Base-by-base conservation (phyloP, 1,140 invertebrate species). In the Mya arenaria region DNA sequence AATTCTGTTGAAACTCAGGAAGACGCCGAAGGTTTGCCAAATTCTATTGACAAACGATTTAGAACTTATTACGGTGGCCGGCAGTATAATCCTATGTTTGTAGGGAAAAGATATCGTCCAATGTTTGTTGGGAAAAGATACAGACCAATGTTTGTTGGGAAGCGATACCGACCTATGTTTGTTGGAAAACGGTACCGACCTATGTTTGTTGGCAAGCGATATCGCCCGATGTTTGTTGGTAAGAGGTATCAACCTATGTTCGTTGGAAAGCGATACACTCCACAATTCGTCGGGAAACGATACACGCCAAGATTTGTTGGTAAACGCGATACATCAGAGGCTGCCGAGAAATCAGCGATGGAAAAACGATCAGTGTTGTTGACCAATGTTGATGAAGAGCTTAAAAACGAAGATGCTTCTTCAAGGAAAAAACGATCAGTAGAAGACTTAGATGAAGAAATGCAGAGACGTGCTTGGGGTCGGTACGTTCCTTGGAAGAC, bases 181-280 rank as follows among this genome's bases (percentile, higher is more conserved):
- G 60, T 65, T 25, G 82, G 82, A 15, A 79, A 84, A 56, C 34
- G 82, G 37, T 72, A 83, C 30, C 3, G 4, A 0, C 82, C 82
- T n/a, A 69, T 36, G 28, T 83, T 83, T 83, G 75, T 83, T n/a
- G 75, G 75, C 39, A 83, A 78, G 36, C 41, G 73, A 15, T 66
- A 72, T n/a, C 34, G 25, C 30, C 73, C 74, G 6, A 71, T 36
- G 30, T 83, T 83, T 39, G 28, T 75, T 37, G 72, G 78, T 34
- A 84, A 84, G 44, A 55, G 78, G 44, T 69, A 81, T 19, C 39
- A 15, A 25, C 75, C 83, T 1, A 58, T 19, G 23, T 81, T 81
- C 65, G 56, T 81, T 39, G 83, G 78, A 25, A 82, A 82, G 63
- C 6, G 78, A 19, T 60, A 85, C 25, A 30, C 23, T 6, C 78